A percentile compares a stretch with the other conserved stretches of the same genome.
These are phyloP conservation scores for Sesamia nonagrioides DNA, from an alignment of 1,140 invertebrate species.

Conservation along the genomic window DNA sequence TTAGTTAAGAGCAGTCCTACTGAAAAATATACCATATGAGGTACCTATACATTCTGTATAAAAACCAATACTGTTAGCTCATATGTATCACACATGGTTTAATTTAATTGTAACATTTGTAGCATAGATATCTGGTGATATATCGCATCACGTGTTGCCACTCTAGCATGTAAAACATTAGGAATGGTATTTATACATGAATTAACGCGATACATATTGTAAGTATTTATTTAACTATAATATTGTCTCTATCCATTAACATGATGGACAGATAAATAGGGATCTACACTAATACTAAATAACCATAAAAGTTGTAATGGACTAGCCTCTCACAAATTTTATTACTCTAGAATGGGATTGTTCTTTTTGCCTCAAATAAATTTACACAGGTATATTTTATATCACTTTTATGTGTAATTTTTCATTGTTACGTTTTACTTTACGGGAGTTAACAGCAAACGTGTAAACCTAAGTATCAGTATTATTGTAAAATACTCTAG, in stretches of 20 bases:
- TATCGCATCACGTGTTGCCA: not conserved
- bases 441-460: too few species aligned
- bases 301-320: not conserved
- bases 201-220: not conserved
- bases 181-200: constrained; percentile 2
- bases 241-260: not conserved
- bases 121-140: not conserved
- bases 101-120: not conserved
- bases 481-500: too few species aligned
- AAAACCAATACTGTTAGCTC: constrained; percentile 3
- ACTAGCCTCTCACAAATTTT: too few species aligned
- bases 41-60: not conserved
- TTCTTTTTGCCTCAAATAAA: too few species aligned
- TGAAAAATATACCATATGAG: not conserved
- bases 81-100: constrained; percentile 31
- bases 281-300: not conserved
- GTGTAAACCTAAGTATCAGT: too few species aligned
- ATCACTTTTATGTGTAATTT: too few species aligned
- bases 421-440: too few species aligned
- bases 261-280: not conserved
- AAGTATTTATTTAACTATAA: constrained; percentile 7
- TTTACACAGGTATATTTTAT: too few species aligned
- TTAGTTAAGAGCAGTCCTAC: not conserved
- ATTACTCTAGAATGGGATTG: too few species aligned
- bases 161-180: constrained; percentile 11